A percentile compares a stretch with the other conserved stretches of the same genome.
Evolutionary conservation across 2,888 invertebrate genomes (phyloP).

Genomic region (Frankliniella fusca): DNA sequence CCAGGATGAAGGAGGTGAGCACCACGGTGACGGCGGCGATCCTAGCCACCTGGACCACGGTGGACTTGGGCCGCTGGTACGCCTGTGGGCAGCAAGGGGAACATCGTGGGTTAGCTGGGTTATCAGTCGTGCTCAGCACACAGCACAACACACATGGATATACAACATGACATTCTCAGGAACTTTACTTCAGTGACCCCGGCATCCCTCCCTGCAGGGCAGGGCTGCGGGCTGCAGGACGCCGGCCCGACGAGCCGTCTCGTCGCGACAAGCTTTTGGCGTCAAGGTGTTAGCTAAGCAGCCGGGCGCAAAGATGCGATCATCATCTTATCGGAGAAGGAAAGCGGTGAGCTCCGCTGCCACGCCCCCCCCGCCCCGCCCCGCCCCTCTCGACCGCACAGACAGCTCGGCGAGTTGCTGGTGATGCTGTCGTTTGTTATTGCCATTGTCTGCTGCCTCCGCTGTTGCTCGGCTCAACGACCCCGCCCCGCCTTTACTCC

Average conservation of each 20-base stretch:
- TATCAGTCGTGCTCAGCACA: neutral
- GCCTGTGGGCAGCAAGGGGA: slow-evolving; percentile 56
- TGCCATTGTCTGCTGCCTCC: too few relatives aligned
- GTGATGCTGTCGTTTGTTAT: too few relatives aligned
- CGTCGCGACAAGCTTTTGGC: neutral
- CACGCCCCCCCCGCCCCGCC: too few relatives aligned
- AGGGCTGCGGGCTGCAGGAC: too few relatives aligned
- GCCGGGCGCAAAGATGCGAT: neutral
- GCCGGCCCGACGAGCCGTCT: neutral
- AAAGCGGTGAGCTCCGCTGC: too few relatives aligned
- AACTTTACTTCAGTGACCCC: too few relatives aligned
- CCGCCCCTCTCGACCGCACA: too few relatives aligned
- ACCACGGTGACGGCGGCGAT: slow-evolving; percentile 80
- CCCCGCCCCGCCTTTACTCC: too few relatives aligned
- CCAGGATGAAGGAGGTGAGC: slow-evolving; percentile 73
- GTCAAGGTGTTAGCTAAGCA: neutral
- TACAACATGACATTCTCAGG: too few relatives aligned
- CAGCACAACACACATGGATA: neutral
- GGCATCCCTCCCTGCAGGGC: too few relatives aligned
- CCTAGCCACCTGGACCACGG: slow-evolving; percentile 79
- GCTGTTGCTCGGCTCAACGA: too few relatives aligned
- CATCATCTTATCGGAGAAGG: neutral
- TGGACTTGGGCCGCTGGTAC: slow-evolving; percentile 67
- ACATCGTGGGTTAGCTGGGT: neutral
- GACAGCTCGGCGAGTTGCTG: too few relatives aligned